Percentiles rank a stretch among this genome's conserved stretches.
Evolutionary conservation across 2,113 vertebrate species (phyloP).

Genomic region (Nibea albiflora): DNA sequence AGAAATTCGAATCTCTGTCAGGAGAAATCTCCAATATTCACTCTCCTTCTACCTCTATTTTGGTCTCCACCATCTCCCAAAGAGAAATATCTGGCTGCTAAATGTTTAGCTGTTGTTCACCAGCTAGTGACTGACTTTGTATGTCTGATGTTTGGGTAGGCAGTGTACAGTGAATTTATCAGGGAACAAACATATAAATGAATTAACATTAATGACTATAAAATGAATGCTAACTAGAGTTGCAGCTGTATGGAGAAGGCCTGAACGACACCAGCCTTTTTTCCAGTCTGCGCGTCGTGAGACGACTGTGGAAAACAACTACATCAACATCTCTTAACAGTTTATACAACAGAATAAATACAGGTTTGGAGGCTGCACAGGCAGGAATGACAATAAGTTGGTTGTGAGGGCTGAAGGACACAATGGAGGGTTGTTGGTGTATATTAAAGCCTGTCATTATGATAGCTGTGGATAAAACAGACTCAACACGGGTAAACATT

Average conservation of each 20-base stretch:
- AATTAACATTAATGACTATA: neutral
- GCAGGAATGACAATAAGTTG: conserved; percentile 44
- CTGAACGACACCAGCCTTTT: neutral
- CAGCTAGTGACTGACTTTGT: neutral
- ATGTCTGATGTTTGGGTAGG: neutral
- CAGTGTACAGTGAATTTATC: neutral
- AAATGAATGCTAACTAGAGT: neutral
- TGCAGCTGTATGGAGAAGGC: neutral
- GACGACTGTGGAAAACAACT: conserved; percentile 12
- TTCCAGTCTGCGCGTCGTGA: neutral
- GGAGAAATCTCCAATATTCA: neutral
- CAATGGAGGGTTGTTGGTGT: conserved; percentile 58
- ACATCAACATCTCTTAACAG: conserved; percentile 31
- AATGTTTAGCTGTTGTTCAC: neutral
- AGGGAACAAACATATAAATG: neutral
- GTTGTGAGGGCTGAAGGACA: conserved; percentile 57
- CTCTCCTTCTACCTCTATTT: neutral
- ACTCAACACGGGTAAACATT: conserved; percentile 66
- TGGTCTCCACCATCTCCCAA: neutral
- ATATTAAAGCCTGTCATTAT: conserved; percentile 63
- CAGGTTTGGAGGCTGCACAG: conserved; percentile 32
- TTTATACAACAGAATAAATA: conserved; percentile 48
- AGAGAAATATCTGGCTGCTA: neutral
- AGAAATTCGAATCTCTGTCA: neutral
- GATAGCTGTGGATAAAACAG: conserved; percentile 55